Percentiles rank a stretch among this genome's conserved stretches.
phyloP scores from a whole-genome alignment of 2,888 invertebrate genomes.

The Drosophila recens region DNA sequence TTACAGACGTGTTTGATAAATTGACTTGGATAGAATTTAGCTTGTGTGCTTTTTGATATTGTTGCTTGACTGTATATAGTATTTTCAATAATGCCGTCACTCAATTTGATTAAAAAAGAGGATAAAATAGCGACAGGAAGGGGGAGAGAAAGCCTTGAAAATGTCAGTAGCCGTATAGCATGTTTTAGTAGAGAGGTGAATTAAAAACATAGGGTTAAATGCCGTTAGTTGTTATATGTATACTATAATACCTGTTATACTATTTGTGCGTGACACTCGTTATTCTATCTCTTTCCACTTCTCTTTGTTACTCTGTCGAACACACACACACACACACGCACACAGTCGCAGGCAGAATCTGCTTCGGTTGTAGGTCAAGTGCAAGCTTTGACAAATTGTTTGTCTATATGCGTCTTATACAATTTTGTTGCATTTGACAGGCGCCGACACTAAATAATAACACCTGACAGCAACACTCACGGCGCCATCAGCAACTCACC shows the following conservation, averaged over 20 bases:
- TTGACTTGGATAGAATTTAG: slow-evolving; percentile 12
- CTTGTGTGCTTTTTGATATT: neutral
- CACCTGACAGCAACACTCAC: slow-evolving; percentile 62
- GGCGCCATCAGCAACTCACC: neutral
- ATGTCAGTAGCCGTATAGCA: neutral
- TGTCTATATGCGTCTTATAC: slow-evolving; percentile 47
- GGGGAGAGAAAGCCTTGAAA: neutral
- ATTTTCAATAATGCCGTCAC: slow-evolving; percentile 28
- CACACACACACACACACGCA: neutral
- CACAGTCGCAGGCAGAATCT: neutral
- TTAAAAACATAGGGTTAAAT: slow-evolving; percentile 16
- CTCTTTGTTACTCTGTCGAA: neutral
- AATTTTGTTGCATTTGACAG: slow-evolving; percentile 70
- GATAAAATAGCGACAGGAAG: neutral
- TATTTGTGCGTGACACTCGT: neutral
- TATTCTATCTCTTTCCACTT: neutral
- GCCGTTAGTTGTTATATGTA: slow-evolving; percentile 1
- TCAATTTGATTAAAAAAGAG: slow-evolving; percentile 53
- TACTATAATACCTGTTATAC: neutral
- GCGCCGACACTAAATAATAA: slow-evolving; percentile 72
- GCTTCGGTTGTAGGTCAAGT: slow-evolving; percentile 63
- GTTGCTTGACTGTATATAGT: neutral
- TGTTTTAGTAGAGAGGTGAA: neutral
- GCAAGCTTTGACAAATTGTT: slow-evolving; percentile 69
- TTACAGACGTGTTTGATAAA: neutral